phyloP scores from a whole-genome alignment of 2,797 vertebrate species.

The Chelon auratus region DNA sequence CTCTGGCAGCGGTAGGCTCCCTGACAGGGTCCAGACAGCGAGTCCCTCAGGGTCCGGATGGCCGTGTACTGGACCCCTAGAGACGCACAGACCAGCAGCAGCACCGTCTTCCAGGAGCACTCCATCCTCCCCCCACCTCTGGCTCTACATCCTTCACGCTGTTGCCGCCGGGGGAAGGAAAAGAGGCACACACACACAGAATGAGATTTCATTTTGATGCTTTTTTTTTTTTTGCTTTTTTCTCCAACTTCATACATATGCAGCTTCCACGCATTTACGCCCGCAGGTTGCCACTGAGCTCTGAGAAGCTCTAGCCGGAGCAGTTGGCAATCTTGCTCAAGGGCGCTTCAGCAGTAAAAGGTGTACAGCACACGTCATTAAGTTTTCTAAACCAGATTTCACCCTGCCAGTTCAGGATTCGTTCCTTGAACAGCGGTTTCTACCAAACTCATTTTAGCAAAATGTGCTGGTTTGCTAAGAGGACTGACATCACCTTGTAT shows the following conservation, averaged over 20 bases:
- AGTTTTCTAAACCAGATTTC: slow-evolving; percentile 9
- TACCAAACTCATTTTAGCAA: not conserved
- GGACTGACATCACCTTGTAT: not conserved
- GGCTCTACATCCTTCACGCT: slow-evolving; percentile 79
- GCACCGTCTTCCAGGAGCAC: slow-evolving; percentile 89
- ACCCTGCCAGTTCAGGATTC: not conserved
- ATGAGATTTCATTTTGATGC: slow-evolving; percentile 57
- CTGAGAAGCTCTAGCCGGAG: slow-evolving; percentile 18
- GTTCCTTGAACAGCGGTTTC: slow-evolving; percentile 7
- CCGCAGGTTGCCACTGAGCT: slow-evolving; percentile 26
- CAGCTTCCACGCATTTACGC: slow-evolving; percentile 19
- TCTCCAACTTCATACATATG: slow-evolving; percentile 34
- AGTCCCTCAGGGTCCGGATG: slow-evolving; percentile 85
- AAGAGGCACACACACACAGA: slow-evolving; percentile 43
- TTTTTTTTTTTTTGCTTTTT: slow-evolving; percentile 29
- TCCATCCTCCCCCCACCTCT: slow-evolving; percentile 80
- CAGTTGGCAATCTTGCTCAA: slow-evolving; percentile 32
- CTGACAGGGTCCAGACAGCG: slow-evolving; percentile 80
- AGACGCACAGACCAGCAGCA: slow-evolving; percentile 85
- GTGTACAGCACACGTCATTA: slow-evolving; percentile 24
- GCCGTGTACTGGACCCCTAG: slow-evolving; percentile 88
- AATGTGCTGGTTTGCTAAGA: not conserved
- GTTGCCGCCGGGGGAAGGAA: not conserved
- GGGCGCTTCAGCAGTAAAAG: slow-evolving; percentile 16
- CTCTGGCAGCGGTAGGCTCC: slow-evolving; percentile 78